phyloP scores from a whole-genome alignment of 1,140 invertebrate species.

The Apis cerana region DNA sequence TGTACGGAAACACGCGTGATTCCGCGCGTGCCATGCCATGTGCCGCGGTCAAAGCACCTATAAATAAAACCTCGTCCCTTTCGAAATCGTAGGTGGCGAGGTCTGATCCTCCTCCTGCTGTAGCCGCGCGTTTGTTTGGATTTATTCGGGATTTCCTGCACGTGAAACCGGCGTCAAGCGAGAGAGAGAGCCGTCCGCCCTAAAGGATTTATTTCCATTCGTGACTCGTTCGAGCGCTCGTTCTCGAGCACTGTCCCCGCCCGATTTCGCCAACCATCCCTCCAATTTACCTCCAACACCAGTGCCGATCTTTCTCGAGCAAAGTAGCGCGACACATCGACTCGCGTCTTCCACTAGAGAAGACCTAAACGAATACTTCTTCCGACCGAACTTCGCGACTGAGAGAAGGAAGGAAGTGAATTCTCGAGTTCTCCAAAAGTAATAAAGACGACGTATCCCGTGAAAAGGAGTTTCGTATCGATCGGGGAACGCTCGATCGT shows the following conservation, averaged over 20 bases:
- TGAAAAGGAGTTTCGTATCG: too few species aligned
- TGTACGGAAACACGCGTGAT: slow-evolving; percentile 61
- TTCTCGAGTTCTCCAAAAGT: neutral
- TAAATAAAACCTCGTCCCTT: slow-evolving; percentile 67
- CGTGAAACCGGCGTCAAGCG: slow-evolving; percentile 51
- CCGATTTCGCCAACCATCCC: neutral
- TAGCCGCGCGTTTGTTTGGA: slow-evolving; percentile 60
- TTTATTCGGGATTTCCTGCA: slow-evolving; percentile 66
- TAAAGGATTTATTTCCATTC: slow-evolving; percentile 61
- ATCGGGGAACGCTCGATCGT: too few species aligned
- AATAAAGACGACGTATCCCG: too few species aligned
- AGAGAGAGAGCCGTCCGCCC: slow-evolving; percentile 43
- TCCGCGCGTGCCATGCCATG: slow-evolving; percentile 67
- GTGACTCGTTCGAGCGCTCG: slow-evolving; percentile 17
- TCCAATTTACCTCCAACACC: too few species aligned
- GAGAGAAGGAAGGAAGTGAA: neutral
- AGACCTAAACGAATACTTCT: too few species aligned
- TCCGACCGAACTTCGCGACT: too few species aligned
- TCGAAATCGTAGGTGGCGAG: slow-evolving; percentile 66
- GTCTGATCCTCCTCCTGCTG: slow-evolving; percentile 59
- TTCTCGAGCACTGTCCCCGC: slow-evolving; percentile 19
- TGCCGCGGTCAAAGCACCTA: slow-evolving; percentile 65
- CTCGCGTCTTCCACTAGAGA: neutral
- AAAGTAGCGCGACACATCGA: neutral
- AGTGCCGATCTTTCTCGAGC: too few species aligned